Conservation (phyloP, 2,113 vertebrate genomes). For the Tupaia chinensis region DNA sequence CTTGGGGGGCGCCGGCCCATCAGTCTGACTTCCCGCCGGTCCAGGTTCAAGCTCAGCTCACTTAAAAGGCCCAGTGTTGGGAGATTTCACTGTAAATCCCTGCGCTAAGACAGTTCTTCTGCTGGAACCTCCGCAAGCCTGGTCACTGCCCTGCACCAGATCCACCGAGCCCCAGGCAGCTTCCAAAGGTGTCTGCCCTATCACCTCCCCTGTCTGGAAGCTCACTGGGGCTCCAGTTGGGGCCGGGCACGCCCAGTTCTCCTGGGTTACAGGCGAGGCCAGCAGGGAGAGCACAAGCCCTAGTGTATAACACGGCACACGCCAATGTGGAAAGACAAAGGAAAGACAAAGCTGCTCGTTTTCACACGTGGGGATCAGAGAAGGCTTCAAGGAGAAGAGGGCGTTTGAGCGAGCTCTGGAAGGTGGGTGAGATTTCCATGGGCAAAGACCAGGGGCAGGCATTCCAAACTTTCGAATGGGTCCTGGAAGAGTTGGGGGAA, state of each 20-base stretch:
- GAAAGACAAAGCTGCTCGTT: background rate
- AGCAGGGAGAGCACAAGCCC: background rate
- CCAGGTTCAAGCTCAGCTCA: background rate
- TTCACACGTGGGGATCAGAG: background rate
- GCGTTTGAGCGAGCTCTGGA: background rate
- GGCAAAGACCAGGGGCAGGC: background rate
- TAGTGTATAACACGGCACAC: no score
- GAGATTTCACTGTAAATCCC: background rate
- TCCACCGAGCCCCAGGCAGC: accelerated
- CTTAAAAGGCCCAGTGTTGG: slow-evolving; percentile 49
- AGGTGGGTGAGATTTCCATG: background rate
- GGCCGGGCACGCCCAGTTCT: background rate
- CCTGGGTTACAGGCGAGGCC: no score
- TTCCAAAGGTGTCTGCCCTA: background rate
- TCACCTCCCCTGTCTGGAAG: background rate
- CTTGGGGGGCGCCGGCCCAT: background rate
- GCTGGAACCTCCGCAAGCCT: background rate
- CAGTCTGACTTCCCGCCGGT: background rate
- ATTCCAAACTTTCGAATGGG: background rate
- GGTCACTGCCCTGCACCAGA: background rate
- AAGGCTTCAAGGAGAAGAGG: background rate
- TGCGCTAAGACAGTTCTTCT: background rate
- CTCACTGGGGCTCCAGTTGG: background rate
- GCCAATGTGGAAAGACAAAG: accelerated
- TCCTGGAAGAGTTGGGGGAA: background rate